Evolutionary conservation across 2,888 invertebrate genomes (phyloP).

Genomic region (Acleris literana): DNA sequence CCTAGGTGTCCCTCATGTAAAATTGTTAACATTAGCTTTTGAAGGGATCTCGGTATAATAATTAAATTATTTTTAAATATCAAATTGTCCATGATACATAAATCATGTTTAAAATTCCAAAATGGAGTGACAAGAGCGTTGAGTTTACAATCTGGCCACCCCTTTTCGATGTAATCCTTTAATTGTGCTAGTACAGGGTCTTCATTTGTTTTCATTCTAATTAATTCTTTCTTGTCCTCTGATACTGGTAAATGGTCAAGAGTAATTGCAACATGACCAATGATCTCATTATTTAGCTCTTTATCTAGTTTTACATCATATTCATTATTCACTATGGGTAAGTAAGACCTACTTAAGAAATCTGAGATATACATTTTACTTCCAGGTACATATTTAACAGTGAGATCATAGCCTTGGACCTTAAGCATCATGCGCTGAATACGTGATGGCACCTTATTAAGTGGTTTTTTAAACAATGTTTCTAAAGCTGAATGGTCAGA

Average conservation of each 20-base stretch:
- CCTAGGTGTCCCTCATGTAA: constrained; percentile 7
- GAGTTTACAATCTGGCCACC: constrained; percentile 4
- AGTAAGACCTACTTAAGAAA: background rate
- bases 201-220: background rate
- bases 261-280: constrained; percentile 1
- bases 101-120: constrained; percentile 1
- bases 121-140: constrained; percentile 3
- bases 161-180: background rate
- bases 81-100: constrained; percentile 5
- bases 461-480: constrained; percentile 6
- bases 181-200: background rate
- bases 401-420: constrained; percentile 7
- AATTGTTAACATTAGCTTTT: background rate
- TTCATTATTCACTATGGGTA: background rate
- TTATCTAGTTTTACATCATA: background rate
- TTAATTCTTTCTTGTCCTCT: constrained; percentile 2
- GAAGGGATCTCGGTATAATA: background rate
- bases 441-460: constrained; percentile 10
- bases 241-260: background rate
- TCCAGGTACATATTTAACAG: background rate
- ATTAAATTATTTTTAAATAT: background rate
- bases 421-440: constrained; percentile 17
- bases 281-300: background rate
- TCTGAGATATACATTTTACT: constrained; percentile 10
- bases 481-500: constrained; percentile 5